phyloP scores from a whole-genome alignment of 1,140 invertebrate species.

The Leptoteleia sp. region DNA sequence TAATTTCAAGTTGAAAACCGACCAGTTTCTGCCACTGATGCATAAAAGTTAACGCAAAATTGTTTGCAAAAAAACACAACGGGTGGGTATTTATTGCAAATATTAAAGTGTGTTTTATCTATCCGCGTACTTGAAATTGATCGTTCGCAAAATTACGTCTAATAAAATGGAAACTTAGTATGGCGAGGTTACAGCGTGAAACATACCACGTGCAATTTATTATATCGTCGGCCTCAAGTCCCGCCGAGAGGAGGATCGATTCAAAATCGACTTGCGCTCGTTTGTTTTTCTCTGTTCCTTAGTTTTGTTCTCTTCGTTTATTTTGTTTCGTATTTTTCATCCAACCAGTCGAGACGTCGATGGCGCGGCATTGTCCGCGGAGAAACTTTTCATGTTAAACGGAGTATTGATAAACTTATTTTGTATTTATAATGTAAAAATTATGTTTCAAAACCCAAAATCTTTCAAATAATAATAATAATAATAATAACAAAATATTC shows the following conservation, averaged over 20 bases:
- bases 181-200: constrained; percentile 10
- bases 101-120: neutral
- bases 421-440: neutral
- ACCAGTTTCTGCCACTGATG: no score
- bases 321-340: constrained; percentile 24
- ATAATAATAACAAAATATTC: no score
- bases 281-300: constrained; percentile 16
- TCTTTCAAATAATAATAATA: no score
- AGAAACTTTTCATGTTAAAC: constrained; percentile 1
- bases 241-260: constrained; percentile 44
- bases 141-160: constrained; percentile 7
- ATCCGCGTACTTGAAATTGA: neutral
- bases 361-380: constrained; percentile 29
- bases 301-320: constrained; percentile 9
- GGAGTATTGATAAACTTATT: neutral
- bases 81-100: neutral
- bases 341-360: constrained; percentile 7
- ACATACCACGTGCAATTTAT: constrained; percentile 38
- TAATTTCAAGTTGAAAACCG: no score
- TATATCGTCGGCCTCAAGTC: constrained; percentile 38
- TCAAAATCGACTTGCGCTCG: constrained; percentile 49
- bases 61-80: no score
- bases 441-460: neutral
- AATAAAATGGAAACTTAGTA: constrained; percentile 23
- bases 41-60: no score